Base-by-base conservation (phyloP, 2,888 invertebrate genomes). In the Desoria tigrina region DNA sequence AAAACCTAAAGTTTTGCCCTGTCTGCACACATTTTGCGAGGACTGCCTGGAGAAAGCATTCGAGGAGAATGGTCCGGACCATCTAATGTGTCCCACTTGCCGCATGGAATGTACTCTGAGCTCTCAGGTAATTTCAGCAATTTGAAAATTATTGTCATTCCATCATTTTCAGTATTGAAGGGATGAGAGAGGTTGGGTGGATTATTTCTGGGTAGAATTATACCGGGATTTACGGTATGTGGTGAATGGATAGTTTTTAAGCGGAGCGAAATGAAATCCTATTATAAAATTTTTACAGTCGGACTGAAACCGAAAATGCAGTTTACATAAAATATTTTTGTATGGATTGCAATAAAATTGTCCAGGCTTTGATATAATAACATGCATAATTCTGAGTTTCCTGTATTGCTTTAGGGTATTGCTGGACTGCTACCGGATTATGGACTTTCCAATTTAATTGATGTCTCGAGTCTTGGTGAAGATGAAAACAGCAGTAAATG, bases 11-110 rank as follows among this genome's bases (percentile, higher is more conserved):
- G 87, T 90, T 77, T 83, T 90, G 77, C 85, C 88, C 79, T 91
- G 90, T 84, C 88, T 88, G 79, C 92, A 92, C 83, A 89, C 89
- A 18, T 90, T 91, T 81, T 93, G 93, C 84, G 87, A 88, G 79
- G 83, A 84, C 77, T 93, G 92, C 81, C 83, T 91, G 78, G 91
- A 92, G 80, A 86, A 88, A 79, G 86, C 84, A 77, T 85, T 85
- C 78, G 86, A 86, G 32, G 69, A 69, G 37, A 57, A 51, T 16
- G 84, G 85, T 74, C 84, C 86, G 23, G 88, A 89, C 79, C 89
- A 88, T 81, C 85, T 90, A 72, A 85, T 86, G 73, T 93, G 92
- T 80, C 89, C 91, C 28, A 83, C 84, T 74, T 88, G 88, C 77
- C 82, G 83, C 54, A 78, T 81, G 74, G 84, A 85, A 77, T 82